phyloP scores from a whole-genome alignment of 2,113 vertebrate species.

The Vulpes lagopus region DNA sequence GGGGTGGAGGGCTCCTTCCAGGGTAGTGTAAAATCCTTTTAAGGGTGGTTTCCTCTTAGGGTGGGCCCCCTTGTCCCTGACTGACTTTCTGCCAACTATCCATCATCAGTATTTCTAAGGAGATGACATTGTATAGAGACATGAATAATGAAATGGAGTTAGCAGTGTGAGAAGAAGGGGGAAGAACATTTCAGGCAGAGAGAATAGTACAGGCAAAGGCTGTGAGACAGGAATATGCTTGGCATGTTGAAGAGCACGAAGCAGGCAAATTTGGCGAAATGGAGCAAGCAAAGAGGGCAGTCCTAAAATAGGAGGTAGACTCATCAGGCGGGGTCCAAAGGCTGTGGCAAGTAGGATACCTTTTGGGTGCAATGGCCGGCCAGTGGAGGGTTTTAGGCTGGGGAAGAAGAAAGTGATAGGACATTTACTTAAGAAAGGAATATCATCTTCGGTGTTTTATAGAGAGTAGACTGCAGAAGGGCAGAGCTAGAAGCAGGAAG shows the following conservation, averaged over 20 bases:
- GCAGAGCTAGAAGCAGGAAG: background rate
- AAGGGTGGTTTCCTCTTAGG: background rate
- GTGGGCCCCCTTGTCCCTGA: background rate
- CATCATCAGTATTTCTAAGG: background rate
- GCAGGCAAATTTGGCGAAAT: background rate
- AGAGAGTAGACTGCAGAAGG: background rate
- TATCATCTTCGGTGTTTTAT: background rate
- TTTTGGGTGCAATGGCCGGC: background rate
- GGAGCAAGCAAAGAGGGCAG: background rate
- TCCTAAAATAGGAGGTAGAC: background rate
- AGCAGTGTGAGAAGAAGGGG: background rate
- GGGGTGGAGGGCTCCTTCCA: background rate
- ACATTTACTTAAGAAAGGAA: slow-evolving; percentile 10
- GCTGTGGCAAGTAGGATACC: background rate
- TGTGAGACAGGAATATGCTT: background rate
- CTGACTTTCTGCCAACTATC: background rate
- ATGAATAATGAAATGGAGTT: background rate
- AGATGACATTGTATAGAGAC: background rate
- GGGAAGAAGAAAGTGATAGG: background rate
- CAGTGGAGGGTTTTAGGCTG: background rate
- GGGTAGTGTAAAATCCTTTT: background rate
- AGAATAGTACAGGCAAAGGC: background rate
- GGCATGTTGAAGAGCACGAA: background rate
- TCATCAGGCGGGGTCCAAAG: background rate
- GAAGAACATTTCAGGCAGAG: background rate